phyloP scores from a whole-genome alignment of 2,797 vertebrate genomes.

The Enteromius treurensis region DNA sequence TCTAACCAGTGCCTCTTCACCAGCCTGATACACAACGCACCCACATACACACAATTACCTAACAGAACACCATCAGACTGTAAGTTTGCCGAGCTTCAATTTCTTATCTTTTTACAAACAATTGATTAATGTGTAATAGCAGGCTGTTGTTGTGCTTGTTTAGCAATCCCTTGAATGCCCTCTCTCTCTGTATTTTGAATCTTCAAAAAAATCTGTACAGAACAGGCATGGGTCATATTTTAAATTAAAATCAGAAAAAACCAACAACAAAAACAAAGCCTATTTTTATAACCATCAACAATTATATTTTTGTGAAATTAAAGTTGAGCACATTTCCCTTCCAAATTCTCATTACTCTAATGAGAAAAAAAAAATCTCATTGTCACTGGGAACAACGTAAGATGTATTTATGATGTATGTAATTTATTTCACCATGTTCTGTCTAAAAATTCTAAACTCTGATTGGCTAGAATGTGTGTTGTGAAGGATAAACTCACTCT shows the following conservation, averaged over 20 bases:
- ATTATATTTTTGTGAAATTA: background rate
- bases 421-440: background rate
- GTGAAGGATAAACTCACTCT: background rate
- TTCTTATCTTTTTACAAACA: background rate
- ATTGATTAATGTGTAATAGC: constrained; percentile 9
- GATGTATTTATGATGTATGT: background rate
- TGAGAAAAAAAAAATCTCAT: background rate
- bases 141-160: background rate
- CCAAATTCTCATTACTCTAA: background rate
- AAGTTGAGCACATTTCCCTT: background rate
- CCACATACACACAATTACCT: constrained; percentile 44
- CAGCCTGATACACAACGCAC: constrained; percentile 57
- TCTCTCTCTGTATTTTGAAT: constrained; percentile 10
- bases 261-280: fast-evolving
- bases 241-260: background rate
- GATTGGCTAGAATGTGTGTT: background rate
- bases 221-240: background rate
- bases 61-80: constrained; percentile 53
- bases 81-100: constrained; percentile 19
- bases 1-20: constrained; percentile 59
- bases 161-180: background rate
- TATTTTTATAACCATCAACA: background rate
- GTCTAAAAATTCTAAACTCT: background rate
- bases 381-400: background rate
- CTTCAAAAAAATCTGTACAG: background rate